phyloP scores from a whole-genome alignment of 2,888 invertebrate genomes.

The Rambutsinella grinnellia region DNA sequence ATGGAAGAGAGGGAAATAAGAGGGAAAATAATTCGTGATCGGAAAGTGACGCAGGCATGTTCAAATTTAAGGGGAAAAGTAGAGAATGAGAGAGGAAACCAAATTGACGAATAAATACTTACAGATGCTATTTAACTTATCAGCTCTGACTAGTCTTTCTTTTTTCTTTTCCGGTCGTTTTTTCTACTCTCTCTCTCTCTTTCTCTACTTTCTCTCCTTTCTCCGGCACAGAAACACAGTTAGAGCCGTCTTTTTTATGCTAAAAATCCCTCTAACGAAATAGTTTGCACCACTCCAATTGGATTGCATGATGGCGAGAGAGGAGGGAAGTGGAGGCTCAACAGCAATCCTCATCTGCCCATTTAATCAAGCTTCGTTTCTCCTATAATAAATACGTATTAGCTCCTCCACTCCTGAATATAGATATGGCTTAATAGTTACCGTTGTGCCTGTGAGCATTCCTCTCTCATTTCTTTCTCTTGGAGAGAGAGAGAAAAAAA shows the following conservation, averaged over 20 bases:
- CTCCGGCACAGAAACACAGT: neutral
- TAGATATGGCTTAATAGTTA: conserved; percentile 10
- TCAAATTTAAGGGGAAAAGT: neutral
- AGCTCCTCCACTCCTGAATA: neutral
- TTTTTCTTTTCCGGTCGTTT: no score
- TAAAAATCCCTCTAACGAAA: conserved; percentile 26
- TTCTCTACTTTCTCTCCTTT: conserved; percentile 7
- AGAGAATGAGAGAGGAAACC: conserved; percentile 33
- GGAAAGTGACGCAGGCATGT: neutral
- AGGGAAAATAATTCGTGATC: neutral
- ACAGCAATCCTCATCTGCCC: conserved; percentile 46
- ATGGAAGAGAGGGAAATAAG: neutral
- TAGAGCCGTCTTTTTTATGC: neutral
- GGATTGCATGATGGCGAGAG: conserved; percentile 25
- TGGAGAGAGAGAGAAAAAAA: neutral
- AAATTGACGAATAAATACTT: conserved; percentile 57
- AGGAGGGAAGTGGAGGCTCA: conserved; percentile 25
- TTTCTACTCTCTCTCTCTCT: neutral
- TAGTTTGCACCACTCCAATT: conserved; percentile 35
- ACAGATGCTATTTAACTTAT: conserved; percentile 55
- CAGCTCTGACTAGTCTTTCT: no score
- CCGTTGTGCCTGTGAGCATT: neutral
- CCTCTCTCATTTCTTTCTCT: neutral
- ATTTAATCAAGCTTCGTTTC: conserved; percentile 48
- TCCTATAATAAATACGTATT: conserved; percentile 33